Evolutionary conservation across 2,113 vertebrate genomes (phyloP).

Genomic region (Zosterops hypoxanthus): DNA sequence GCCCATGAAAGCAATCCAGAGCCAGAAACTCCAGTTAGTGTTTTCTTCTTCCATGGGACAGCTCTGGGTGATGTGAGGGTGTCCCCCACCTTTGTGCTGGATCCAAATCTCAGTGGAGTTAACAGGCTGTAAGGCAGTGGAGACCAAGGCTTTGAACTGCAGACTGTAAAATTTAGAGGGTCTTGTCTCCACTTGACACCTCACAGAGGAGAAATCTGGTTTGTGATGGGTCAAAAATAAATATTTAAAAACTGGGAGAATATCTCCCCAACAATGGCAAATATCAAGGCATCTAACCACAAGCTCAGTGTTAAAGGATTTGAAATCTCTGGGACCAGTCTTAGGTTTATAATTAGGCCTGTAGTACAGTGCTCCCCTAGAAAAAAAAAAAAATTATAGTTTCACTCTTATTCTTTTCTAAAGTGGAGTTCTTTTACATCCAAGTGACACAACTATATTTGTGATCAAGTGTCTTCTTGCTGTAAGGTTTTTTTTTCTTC

Average conservation of each 20-base stretch:
- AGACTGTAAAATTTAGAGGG: background rate
- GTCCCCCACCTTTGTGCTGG: background rate
- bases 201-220: background rate
- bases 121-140: background rate
- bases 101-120: background rate
- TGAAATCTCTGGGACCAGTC: background rate
- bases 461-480: background rate
- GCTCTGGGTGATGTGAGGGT: background rate
- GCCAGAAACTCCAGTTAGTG: background rate
- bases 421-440: background rate
- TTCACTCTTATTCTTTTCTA: background rate
- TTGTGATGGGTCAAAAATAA: background rate
- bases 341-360: background rate
- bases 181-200: background rate
- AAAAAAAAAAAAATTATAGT: background rate
- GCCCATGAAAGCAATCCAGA: background rate
- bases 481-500: background rate
- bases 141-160: background rate
- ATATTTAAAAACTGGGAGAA: background rate
- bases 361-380: background rate
- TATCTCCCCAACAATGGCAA: background rate
- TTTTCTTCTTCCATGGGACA: background rate
- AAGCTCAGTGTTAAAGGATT: background rate
- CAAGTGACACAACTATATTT: background rate
- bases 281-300: background rate